phyloP scores from a whole-genome alignment of 2,797 vertebrate species.

The Apodemus agrarius region DNA sequence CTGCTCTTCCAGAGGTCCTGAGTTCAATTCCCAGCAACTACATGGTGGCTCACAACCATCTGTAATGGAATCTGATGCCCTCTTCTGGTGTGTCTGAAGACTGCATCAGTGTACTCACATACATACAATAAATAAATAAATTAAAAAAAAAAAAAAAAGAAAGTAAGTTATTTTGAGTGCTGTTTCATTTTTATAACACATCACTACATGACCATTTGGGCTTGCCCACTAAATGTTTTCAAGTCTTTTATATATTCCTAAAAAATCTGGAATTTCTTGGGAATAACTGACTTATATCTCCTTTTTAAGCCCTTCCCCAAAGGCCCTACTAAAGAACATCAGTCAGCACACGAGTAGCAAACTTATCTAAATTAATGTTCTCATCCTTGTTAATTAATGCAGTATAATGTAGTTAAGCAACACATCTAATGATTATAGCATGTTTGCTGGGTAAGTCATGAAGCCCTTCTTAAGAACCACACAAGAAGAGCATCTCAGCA shows the following conservation, averaged over 20 bases:
- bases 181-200: neutral
- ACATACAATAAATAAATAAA: no score
- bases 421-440: neutral
- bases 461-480: neutral
- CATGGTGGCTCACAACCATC: no score
- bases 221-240: conserved; percentile 25
- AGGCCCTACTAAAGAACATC: conserved; percentile 24
- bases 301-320: conserved; percentile 43
- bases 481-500: neutral
- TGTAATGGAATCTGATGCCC: no score
- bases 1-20: no score
- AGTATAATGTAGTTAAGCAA: neutral
- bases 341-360: neutral
- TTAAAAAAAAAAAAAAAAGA: neutral
- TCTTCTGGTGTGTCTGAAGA: no score
- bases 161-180: neutral
- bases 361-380: conserved; percentile 27
- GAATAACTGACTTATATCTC: conserved; percentile 20
- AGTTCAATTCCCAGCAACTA: no score
- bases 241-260: conserved; percentile 38
- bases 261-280: conserved; percentile 40
- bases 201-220: neutral
- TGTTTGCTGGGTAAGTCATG: neutral
- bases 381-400: conserved; percentile 28
- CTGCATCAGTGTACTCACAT: no score